Base-by-base conservation (phyloP, 2,797 vertebrate genomes). In the Chelon auratus region DNA sequence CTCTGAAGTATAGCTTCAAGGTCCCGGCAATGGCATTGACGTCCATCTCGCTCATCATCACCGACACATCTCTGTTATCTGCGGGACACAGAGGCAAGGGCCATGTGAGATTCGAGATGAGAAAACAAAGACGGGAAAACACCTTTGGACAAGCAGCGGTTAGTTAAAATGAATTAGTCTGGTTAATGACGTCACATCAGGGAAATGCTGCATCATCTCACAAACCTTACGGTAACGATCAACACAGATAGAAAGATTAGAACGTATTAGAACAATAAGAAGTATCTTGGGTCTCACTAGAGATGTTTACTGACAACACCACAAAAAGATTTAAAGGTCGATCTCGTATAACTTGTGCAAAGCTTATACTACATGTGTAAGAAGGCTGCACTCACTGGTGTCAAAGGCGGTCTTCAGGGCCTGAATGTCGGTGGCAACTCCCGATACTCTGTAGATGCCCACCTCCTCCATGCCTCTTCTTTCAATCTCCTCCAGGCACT, bases 31-130 rank as follows among this genome's bases (percentile, higher is more conserved):
- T 99, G 85, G 98, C 98, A 0, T 99, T 99, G 22, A 99, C 97
- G 0, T 99, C 98, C 98, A 99, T 99, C 91, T 99, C 98, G 0
- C 97, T 99, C 98, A 99, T 99, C 97, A 98, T 98, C 91, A 99
- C 96, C 0, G 97, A 99, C 68, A 99, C 98, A 0, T 99, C 98
- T 89, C 97, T 99, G 89, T 99, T 96, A 84, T 99, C 98, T 99
- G 91, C 43, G 71, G 64, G 42, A 72, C 24, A 36, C 4, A 45
- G 17, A 50, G 18, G 68, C 0, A 26, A 62, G 11, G 67, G 11
- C 14, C 14, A 24, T 15, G 43, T 61, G 40, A 71, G 9, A 62
- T 11, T 7, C 30, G 17, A 24, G 4, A 6, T 2, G 18, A 61
- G 36, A 36, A 42, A 6, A 30, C 37, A 26, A 13, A 42, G 39